A percentile compares a stretch with the other conserved stretches of the same genome.
phyloP scores from a whole-genome alignment of 1,140 invertebrate species.

The Panagrolaimus sp. region DNA sequence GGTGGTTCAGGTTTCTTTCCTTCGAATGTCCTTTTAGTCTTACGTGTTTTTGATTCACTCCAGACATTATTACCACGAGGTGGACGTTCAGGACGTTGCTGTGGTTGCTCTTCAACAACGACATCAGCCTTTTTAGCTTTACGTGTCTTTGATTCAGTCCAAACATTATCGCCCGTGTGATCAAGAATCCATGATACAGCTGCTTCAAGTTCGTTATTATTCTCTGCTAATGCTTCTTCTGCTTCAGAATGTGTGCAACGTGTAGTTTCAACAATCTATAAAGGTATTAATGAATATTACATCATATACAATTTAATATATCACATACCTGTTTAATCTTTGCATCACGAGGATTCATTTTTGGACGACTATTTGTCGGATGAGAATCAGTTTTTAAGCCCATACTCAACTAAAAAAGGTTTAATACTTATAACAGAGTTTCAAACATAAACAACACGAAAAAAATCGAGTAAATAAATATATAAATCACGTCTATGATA shows the following conservation, averaged over 20 bases:
- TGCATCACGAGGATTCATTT: conserved; percentile 24
- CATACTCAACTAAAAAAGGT: conserved; percentile 12
- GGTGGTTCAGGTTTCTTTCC: too few relatives aligned
- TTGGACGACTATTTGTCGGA: conserved; percentile 8
- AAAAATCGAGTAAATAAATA: too few relatives aligned
- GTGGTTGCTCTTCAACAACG: background rate
- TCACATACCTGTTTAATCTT: conserved; percentile 32
- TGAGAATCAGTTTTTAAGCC: conserved; percentile 17
- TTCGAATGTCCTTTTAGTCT: too few relatives aligned
- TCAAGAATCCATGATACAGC: conserved; percentile 22
- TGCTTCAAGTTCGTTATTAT: conserved; percentile 16
- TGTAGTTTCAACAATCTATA: conserved; percentile 23
- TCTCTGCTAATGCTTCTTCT: conserved; percentile 19
- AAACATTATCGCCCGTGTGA: conserved; percentile 9
- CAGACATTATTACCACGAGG: background rate
- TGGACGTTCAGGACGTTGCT: background rate
- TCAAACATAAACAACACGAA: too few relatives aligned
- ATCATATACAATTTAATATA: background rate
- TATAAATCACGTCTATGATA: too few relatives aligned
- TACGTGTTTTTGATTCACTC: too few relatives aligned
- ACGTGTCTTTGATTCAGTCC: conserved; percentile 16
- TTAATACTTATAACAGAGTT: too few relatives aligned
- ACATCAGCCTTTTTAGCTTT: conserved; percentile 20
- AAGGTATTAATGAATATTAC: background rate
- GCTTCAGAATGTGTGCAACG: conserved; percentile 22